Evolutionary conservation across 2,797 vertebrate genomes (phyloP).

Genomic region (Sternotherus odoratus): DNA sequence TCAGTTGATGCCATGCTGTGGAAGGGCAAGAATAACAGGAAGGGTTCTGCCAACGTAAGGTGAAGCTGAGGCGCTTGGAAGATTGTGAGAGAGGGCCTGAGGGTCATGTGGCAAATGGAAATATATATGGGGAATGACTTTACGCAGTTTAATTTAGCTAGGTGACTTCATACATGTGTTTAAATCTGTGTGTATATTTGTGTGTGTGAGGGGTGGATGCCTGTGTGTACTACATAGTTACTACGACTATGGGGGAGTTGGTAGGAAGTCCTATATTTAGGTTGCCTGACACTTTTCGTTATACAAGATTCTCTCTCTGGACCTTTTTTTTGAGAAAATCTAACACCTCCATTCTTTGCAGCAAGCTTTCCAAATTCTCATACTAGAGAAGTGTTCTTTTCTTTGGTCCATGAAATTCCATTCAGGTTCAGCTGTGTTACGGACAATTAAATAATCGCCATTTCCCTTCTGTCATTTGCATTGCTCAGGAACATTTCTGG

Average conservation of each 20-base stretch:
- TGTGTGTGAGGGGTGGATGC: background rate
- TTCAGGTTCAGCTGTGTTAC: slow-evolving; percentile 36
- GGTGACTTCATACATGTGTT: background rate
- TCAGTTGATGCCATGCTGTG: background rate
- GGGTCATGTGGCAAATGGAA: background rate
- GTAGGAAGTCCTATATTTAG: slow-evolving; percentile 4
- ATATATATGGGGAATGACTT: background rate
- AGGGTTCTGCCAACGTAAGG: background rate
- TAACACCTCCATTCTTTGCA: slow-evolving; percentile 27
- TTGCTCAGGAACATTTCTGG: slow-evolving; percentile 26
- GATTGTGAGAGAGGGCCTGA: background rate
- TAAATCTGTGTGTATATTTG: background rate
- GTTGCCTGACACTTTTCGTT: slow-evolving; percentile 9
- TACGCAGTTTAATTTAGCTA: background rate
- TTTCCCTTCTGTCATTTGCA: slow-evolving; percentile 50
- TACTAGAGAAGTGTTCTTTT: slow-evolving; percentile 27
- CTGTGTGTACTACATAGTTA: background rate
- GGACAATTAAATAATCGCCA: slow-evolving; percentile 49
- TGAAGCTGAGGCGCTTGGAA: background rate
- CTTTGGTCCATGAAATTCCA: slow-evolving; percentile 45
- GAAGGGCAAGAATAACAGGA: background rate
- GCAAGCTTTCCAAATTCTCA: slow-evolving; percentile 47
- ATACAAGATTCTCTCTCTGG: background rate
- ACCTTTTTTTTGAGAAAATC: slow-evolving; percentile 26
- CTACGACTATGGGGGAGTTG: background rate